Evolutionary conservation across 2,113 vertebrate species (phyloP).

Genomic region (Ailurus styani): DNA sequence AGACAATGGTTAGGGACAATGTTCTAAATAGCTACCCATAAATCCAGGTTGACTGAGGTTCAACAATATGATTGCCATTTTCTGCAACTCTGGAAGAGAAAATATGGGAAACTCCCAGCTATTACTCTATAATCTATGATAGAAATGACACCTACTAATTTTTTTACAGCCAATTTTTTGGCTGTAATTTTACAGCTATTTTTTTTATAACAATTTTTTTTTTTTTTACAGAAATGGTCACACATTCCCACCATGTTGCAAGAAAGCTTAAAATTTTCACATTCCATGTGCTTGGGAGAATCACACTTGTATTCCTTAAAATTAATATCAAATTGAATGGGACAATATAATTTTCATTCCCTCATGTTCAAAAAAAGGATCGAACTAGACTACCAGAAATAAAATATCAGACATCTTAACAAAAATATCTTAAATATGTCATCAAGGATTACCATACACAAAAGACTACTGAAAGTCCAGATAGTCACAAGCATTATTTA

Average conservation of each 20-base stretch:
- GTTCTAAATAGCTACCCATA: neutral
- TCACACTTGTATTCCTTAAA: neutral
- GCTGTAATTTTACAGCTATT: too few species aligned
- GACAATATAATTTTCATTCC: neutral
- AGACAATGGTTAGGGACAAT: neutral
- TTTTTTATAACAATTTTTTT: too few species aligned
- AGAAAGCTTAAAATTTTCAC: neutral
- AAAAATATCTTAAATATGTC: neutral
- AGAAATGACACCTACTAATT: neutral
- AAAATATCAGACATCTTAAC: neutral
- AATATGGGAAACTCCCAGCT: neutral
- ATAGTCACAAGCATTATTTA: neutral
- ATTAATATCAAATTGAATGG: neutral
- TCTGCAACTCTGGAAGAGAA: neutral
- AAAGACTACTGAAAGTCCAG: neutral
- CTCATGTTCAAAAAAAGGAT: neutral
- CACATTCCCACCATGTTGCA: neutral
- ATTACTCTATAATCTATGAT: neutral
- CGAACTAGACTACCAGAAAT: neutral
- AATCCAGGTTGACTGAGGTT: neutral
- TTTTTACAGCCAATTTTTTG: neutral
- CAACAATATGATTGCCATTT: neutral
- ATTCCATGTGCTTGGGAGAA: neutral
- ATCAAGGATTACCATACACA: neutral
- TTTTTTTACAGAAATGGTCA: neutral